Percentiles rank a stretch among this genome's conserved stretches.
Evolutionary conservation across 2,888 invertebrate genomes (phyloP).

Genomic region (Nymphalis polychloros): DNA sequence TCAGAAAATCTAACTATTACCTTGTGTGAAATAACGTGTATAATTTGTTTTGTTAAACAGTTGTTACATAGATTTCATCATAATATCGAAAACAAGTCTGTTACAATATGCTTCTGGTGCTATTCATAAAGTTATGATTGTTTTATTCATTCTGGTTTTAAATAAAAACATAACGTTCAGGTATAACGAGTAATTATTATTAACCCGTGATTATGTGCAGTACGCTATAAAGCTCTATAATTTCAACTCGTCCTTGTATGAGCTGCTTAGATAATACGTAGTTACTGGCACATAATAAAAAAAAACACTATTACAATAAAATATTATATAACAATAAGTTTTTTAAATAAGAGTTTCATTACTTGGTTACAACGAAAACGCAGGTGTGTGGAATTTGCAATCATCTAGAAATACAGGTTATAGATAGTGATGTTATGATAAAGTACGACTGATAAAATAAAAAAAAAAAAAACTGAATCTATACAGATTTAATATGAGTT

Average conservation of each 20-base stretch:
- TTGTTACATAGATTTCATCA: neutral
- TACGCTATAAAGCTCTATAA: neutral
- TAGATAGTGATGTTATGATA: no score
- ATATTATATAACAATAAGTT: neutral
- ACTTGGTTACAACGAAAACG: no score
- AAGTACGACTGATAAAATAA: no score
- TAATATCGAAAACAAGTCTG: neutral
- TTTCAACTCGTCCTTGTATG: conserved; percentile 5
- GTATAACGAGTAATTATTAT: conserved; percentile 16
- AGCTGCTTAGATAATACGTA: neutral
- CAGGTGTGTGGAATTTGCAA: no score
- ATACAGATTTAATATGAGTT: no score
- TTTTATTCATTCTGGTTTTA: conserved; percentile 9
- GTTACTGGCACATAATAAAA: neutral
- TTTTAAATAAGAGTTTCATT: neutral
- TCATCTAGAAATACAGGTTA: no score
- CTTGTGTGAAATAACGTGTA: neutral
- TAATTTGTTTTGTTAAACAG: neutral
- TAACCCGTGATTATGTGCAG: conserved; percentile 11
- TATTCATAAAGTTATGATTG: conserved; percentile 13
- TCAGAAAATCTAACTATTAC: no score
- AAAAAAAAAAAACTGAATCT: no score
- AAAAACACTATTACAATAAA: neutral
- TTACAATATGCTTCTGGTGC: neutral
- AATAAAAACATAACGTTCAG: conserved; percentile 7